Evolutionary conservation across 2,113 vertebrate species (phyloP), one percentile per base, ranked within the genome.

Genomic region (Callipepla squamata): DNA sequence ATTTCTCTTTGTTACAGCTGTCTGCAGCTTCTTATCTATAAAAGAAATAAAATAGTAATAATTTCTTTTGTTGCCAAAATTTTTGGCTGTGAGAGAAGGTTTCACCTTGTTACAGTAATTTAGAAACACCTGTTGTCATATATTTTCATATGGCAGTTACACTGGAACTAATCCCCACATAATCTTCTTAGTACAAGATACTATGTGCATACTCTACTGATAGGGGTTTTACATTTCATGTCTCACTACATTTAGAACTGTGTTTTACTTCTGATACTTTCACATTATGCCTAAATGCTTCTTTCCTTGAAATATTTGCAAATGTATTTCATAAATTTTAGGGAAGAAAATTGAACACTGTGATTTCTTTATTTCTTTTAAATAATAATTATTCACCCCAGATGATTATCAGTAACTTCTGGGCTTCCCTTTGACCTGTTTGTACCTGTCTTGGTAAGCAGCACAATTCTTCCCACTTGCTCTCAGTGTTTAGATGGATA

Each of bases 91-190:
- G 73, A 72, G 90, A 90, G 79, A 75, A 92, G 50, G 87, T 91
- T 94, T 85, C 62, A 86, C 92, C 91, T 95, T 81, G 80, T 95
- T 93, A 94, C 91, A 92, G 94, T 75, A 85, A 95, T 94, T 96
- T 92, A 88, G 75, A 95, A 96, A 89, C 96, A 96, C 95, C 95
- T 96, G 95, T 76, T 50, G 55, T 80, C 91, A 92, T 96, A 90
- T 94, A 92, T 97, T 97, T 95, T 90, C 90, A 34, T 87, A 47
- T 76, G 80, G 69, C 94, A 92, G 48, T 66, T 95, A 73, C 77
- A 80, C 69, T 92, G 90, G 94, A 97, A 96, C 95, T 94, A 96
- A 97, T 96, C 50, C 38, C 28, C 63, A 40, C 32, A 81, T 93
- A 94, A 96, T 83, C 91, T 89, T 61, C 55, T 90, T 92, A 93